These are phyloP conservation scores for Enteromius thamalakanensis DNA, from an alignment of 2,797 vertebrate genomes.

Conservation along the genomic window DNA sequence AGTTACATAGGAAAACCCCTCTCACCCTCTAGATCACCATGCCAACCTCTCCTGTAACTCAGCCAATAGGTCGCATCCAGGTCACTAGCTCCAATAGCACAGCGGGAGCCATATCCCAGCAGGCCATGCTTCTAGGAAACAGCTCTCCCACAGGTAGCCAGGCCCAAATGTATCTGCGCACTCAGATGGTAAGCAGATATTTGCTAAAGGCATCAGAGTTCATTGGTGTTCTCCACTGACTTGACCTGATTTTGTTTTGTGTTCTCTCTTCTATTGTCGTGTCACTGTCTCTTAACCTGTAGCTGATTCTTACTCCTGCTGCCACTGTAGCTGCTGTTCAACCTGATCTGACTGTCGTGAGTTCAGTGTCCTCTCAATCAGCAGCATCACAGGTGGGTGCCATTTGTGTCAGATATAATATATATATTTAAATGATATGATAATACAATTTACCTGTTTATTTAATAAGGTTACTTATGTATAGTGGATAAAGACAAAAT, in stretches of 20 bases:
- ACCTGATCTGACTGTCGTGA: constrained; percentile 90
- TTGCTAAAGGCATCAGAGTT: constrained; percentile 3
- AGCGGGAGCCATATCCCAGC: constrained; percentile 84
- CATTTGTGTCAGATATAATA: neutral
- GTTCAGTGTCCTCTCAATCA: constrained; percentile 85
- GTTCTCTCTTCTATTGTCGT: constrained; percentile 51
- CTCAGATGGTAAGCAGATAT: constrained; percentile 86
- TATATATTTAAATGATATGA: neutral
- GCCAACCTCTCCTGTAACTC: constrained; percentile 85
- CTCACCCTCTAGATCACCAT: constrained; percentile 82
- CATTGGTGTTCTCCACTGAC: neutral
- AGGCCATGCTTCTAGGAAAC: constrained; percentile 90
- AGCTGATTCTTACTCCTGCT: constrained; percentile 94
- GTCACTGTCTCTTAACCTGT: constrained; percentile 39
- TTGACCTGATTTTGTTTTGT: constrained; percentile 21
- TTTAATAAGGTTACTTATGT: neutral
- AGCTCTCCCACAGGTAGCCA: constrained; percentile 89
- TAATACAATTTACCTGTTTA: neutral
- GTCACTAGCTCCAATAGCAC: constrained; percentile 84
- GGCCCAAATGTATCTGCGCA: constrained; percentile 95
- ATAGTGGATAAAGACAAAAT: neutral
- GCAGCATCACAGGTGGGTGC: constrained; percentile 85
- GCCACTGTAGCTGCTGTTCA: constrained; percentile 90
- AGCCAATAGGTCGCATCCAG: constrained; percentile 88
- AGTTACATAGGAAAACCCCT: constrained; percentile 4